These are phyloP conservation scores for Mohoua ochrocephala DNA, from an alignment of 2,113 vertebrate genomes.

Conservation along the genomic window DNA sequence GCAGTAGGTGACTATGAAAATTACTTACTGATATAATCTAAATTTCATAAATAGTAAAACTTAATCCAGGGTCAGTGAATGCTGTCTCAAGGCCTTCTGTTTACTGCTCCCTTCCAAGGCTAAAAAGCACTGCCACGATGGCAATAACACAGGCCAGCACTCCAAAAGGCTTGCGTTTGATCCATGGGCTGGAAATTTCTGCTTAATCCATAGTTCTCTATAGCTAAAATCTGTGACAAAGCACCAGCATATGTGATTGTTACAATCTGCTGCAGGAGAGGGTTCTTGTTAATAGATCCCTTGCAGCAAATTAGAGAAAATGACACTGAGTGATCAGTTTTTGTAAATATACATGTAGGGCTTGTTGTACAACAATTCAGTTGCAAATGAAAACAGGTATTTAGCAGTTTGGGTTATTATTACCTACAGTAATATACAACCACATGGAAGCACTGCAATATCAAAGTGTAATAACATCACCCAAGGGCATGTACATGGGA, in stretches of 20 bases:
- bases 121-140: not conserved
- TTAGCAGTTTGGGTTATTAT: not conserved
- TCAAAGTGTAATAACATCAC: not conserved
- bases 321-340: not conserved
- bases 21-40: not conserved
- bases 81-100: not conserved
- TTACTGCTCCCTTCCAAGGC: not conserved
- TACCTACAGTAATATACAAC: not conserved
- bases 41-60: not conserved
- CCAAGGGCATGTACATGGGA: not conserved
- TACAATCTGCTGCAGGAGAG: not conserved
- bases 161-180: fast-evolving
- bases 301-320: not conserved
- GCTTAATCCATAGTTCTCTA: not conserved
- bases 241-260: not conserved
- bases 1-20: not conserved
- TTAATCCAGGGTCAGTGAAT: not conserved
- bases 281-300: not conserved
- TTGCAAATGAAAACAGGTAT: not conserved
- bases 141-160: not conserved
- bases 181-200: not conserved
- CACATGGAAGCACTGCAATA: not conserved
- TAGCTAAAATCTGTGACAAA: not conserved
- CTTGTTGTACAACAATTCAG: not conserved
- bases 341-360: not conserved